Evolutionary conservation across 37 sponge, comb jelly and placozoan species (phyloP).

Genomic region (Halisarca cf. caerulea): DNA sequence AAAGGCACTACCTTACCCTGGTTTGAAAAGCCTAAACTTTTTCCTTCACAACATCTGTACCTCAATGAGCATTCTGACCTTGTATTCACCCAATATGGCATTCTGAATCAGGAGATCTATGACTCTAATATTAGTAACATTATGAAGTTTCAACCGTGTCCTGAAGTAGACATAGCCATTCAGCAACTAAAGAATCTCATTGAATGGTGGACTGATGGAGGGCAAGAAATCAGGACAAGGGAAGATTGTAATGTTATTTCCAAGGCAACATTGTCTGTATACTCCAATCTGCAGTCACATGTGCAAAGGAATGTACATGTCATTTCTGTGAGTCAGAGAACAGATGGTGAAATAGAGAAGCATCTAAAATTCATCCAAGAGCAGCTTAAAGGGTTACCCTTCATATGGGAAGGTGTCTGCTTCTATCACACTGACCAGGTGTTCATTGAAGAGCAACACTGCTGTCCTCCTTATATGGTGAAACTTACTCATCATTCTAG

Average conservation of each 20-base stretch:
- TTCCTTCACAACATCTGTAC: neutral
- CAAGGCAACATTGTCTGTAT: neutral
- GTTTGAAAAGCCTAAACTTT: neutral
- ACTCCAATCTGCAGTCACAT: neutral
- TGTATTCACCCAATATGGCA: neutral
- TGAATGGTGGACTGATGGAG: neutral
- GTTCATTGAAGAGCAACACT: neutral
- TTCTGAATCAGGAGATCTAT: neutral
- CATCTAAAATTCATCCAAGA: neutral
- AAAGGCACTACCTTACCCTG: neutral
- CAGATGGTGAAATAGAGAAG: neutral
- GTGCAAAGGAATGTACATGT: too few relatives aligned
- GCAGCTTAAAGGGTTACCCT: neutral
- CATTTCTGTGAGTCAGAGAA: too few relatives aligned
- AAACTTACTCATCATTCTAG: conserved; percentile 9
- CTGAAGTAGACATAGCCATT: neutral
- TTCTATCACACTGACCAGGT: conserved; percentile 32
- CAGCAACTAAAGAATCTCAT: conserved; percentile 5
- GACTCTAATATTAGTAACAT: neutral
- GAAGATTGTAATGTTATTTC: neutral
- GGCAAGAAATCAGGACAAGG: neutral
- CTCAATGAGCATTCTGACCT: neutral
- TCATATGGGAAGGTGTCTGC: conserved; percentile 50
- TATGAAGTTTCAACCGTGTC: neutral
- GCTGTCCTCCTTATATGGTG: conserved; percentile 44